Percentiles rank a stretch among this genome's conserved stretches.
Evolutionary conservation across 2,888 invertebrate species (phyloP).

Genomic region (Meteorus colon): DNA sequence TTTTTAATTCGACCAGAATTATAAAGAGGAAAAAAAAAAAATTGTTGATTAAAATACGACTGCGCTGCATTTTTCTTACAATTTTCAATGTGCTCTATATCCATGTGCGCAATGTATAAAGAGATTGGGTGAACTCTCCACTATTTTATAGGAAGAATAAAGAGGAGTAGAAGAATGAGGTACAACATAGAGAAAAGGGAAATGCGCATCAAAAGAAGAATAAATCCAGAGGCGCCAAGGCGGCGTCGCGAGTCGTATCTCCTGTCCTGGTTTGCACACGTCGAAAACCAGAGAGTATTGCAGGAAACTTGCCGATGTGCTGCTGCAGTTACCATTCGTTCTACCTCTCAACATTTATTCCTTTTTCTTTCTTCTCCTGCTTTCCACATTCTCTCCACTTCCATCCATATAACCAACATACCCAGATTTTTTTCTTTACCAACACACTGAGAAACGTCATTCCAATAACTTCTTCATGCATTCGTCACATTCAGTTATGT

Average conservation of each 20-base stretch:
- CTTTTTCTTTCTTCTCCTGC: background rate
- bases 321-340: background rate
- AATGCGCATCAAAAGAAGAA: conserved; percentile 47
- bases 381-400: background rate
- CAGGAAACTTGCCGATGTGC: conserved; percentile 26
- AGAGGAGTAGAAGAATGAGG: conserved; percentile 10
- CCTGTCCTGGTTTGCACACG: conserved; percentile 35
- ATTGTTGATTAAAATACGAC: too few species aligned
- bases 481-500: background rate
- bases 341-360: background rate
- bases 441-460: background rate
- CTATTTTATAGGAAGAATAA: conserved; percentile 3
- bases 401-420: background rate
- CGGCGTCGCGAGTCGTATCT: conserved; percentile 59
- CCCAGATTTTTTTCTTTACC: too few species aligned
- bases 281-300: conserved; percentile 38
- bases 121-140: background rate
- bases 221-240: conserved; percentile 64
- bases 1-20: too few species aligned
- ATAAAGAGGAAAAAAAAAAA: too few species aligned
- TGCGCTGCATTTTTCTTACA: too few species aligned
- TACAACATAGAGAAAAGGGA: conserved; percentile 25
- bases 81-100: too few species aligned
- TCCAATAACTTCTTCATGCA: background rate
- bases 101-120: background rate